A percentile compares a stretch with the other conserved stretches of the same genome.
phyloP scores from a whole-genome alignment of 2,797 vertebrate species.

The Pangasius krempfi region DNA sequence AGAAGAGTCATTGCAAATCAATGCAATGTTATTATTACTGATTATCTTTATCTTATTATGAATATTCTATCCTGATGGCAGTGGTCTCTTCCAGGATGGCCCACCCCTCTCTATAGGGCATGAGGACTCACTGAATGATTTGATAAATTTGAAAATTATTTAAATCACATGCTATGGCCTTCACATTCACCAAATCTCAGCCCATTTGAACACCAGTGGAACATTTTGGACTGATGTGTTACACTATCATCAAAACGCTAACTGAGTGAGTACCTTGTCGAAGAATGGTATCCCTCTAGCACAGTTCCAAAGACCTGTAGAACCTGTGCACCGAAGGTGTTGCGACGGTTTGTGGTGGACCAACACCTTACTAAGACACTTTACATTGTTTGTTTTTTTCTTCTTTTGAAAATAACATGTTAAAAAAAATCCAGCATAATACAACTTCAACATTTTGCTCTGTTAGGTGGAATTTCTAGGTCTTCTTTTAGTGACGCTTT shows the following conservation, averaged over 20 bases:
- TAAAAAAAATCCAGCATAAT: background rate
- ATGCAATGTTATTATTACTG: background rate
- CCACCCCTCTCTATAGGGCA: background rate
- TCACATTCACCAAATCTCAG: background rate
- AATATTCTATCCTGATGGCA: background rate
- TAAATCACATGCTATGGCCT: background rate
- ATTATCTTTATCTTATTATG: background rate
- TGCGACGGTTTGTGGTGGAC: background rate
- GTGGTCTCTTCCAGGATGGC: background rate
- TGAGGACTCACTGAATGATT: background rate
- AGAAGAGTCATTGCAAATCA: background rate
- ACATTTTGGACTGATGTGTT: background rate
- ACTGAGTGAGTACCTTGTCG: background rate
- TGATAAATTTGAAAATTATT: too few species aligned
- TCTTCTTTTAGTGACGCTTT: background rate
- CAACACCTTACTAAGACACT: background rate
- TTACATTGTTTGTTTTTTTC: background rate
- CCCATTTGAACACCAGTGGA: background rate
- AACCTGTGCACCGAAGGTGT: background rate
- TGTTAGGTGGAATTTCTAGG: background rate
- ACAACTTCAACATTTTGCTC: background rate
- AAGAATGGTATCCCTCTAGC: background rate
- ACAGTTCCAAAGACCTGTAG: conserved; percentile 1
- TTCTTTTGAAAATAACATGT: background rate
- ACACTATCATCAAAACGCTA: background rate